A percentile compares a stretch with the other conserved stretches of the same genome.
phyloP scores from a whole-genome alignment of 2,113 vertebrate genomes.

The Spermophilus dauricus region DNA sequence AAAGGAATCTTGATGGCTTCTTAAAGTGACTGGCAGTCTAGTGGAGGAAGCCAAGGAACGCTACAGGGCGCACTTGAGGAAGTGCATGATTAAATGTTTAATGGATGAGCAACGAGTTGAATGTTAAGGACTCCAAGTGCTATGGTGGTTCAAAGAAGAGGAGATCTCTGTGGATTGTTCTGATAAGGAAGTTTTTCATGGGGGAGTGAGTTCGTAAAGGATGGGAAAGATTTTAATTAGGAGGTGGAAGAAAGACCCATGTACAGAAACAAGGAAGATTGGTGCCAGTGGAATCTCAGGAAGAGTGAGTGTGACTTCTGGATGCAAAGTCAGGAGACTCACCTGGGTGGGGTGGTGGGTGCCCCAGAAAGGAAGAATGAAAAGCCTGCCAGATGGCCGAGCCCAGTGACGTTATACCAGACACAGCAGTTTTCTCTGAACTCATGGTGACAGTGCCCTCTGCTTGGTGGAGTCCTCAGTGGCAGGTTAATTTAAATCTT shows the following conservation, averaged over 20 bases:
- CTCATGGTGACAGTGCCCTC: not conserved
- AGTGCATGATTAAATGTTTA: slow-evolving; percentile 33
- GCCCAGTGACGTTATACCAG: no score
- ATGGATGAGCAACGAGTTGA: not conserved
- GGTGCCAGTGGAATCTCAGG: not conserved
- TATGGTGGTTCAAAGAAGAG: not conserved
- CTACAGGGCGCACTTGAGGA: not conserved
- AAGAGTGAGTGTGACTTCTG: not conserved
- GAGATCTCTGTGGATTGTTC: not conserved
- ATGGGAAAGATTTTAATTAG: not conserved
- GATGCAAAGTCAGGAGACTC: fast-evolving
- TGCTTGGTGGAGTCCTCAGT: not conserved
- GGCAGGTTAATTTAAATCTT: not conserved
- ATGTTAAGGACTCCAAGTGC: not conserved
- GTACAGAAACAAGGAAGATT: not conserved
- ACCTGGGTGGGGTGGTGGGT: not conserved
- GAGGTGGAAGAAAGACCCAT: not conserved
- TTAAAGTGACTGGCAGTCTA: not conserved
- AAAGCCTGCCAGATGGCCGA: not conserved
- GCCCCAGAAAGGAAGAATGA: not conserved
- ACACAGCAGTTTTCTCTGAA: not conserved
- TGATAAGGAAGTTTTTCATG: not conserved
- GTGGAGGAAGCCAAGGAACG: not conserved
- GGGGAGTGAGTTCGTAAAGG: not conserved
- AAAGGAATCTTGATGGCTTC: not conserved